Evolutionary conservation across 2,797 vertebrate genomes (phyloP).

Genomic region (Paratrypauchen microcephalus): DNA sequence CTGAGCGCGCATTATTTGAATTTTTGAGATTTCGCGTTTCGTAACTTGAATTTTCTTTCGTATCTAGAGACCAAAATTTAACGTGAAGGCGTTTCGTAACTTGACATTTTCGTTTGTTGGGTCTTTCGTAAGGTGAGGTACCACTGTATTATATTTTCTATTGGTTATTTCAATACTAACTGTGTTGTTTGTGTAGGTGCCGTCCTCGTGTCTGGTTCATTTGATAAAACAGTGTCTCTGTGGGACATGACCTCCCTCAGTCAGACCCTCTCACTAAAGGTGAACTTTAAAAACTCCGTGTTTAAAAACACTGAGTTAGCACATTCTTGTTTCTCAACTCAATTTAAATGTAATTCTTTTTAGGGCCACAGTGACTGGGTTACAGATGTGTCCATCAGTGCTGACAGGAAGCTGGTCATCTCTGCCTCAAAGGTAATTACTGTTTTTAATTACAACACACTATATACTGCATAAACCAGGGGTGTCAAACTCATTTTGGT

Average conservation of each 20-base stretch:
- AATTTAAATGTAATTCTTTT: background rate
- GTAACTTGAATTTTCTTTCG: too few relatives aligned
- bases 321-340: background rate
- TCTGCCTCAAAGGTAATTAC: constrained; percentile 79
- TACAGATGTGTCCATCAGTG: constrained; percentile 75
- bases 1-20: too few relatives aligned
- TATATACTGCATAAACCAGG: too few relatives aligned
- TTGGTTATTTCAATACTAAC: background rate
- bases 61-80: too few relatives aligned
- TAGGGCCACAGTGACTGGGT: constrained; percentile 85
- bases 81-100: too few relatives aligned
- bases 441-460: background rate
- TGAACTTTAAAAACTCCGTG: background rate
- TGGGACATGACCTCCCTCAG: constrained; percentile 36
- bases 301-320: too few relatives aligned
- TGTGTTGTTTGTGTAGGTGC: background rate
- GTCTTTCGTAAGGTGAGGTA: too few relatives aligned
- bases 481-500: too few relatives aligned
- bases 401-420: constrained; percentile 71
- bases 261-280: constrained; percentile 38
- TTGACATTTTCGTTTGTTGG: too few relatives aligned
- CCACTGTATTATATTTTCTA: too few relatives aligned
- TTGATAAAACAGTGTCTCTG: constrained; percentile 42
- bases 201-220: constrained; percentile 45
- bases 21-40: too few relatives aligned